Evolutionary conservation across 1,140 invertebrate genomes (phyloP).

Genomic region (Dysdera silvatica): DNA sequence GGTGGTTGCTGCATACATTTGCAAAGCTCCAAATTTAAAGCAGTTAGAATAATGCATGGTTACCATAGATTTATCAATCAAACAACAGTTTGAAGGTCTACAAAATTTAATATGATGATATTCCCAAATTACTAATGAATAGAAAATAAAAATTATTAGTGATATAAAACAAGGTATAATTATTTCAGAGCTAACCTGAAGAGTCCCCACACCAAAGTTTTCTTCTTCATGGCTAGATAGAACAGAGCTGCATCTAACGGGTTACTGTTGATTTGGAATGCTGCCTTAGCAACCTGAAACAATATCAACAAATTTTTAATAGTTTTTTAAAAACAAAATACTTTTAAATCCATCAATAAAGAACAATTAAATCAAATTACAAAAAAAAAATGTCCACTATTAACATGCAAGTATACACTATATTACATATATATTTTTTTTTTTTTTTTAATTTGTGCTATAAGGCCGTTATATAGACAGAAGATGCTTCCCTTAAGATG

Average conservation of each 20-base stretch:
- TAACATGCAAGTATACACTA: background rate
- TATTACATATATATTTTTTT: background rate
- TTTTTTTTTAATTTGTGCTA: background rate
- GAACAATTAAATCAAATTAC: background rate
- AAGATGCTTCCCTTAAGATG: too few relatives aligned
- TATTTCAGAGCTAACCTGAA: constrained; percentile 59
- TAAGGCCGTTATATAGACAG: too few relatives aligned
- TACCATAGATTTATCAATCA: too few relatives aligned
- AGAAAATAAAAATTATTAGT: too few relatives aligned
- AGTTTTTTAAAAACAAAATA: background rate
- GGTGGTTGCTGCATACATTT: too few relatives aligned
- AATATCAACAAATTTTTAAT: constrained; percentile 16
- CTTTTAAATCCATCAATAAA: background rate
- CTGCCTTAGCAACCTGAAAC: constrained; percentile 68
- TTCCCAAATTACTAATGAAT: too few relatives aligned
- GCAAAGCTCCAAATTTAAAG: too few relatives aligned
- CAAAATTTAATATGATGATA: too few relatives aligned
- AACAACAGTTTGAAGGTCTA: too few relatives aligned
- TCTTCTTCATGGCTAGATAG: constrained; percentile 98
- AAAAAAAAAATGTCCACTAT: background rate
- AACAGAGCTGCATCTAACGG: constrained; percentile 95
- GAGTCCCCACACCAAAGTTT: constrained; percentile 89
- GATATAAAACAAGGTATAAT: too few relatives aligned
- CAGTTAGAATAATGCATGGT: too few relatives aligned
- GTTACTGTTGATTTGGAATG: constrained; percentile 81